Base-by-base conservation (phyloP, 2,888 invertebrate genomes). In the Netelia virgata region DNA sequence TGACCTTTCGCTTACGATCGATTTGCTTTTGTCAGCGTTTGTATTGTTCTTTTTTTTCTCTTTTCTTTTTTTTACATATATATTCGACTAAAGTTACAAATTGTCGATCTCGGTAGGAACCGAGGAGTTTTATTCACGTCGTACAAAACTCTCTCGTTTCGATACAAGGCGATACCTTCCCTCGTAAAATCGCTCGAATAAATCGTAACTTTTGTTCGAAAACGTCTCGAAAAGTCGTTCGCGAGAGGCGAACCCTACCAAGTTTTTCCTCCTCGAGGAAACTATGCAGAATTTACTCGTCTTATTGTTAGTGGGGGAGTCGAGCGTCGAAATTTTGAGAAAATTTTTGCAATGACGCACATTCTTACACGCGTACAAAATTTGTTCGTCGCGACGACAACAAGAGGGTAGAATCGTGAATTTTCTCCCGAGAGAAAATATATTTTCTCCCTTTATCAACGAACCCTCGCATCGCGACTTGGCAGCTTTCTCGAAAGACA, bases 181-280 rank as follows among this genome's bases (percentile, higher is more conserved):
- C 23, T 28, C 28, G 50, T 28, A 28, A 81, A 81, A 50, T 9
- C 16, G 20, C 41, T 68, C 68, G 70, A 68, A 74, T 68, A 74
- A 61, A 81, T 74, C 68, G 74, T 50, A 61, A 47, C 61, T 73
- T 66, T 50, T 68, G n/a, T 23, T 47, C 16, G n/a, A 16, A 18
- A n/a, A 23, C 28, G 50, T 50, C 36, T 28, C 36, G 63, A 47
- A 14, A 43, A 10, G n/a, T n/a, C 14, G 36, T 41, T 8, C 16
- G 41, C 14, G 36, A 68, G 50, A 43, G 47, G 14, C n/a, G 16
- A 70, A 72, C n/a, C 18, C 18, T 1, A 16, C 53, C 20, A 74
- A 74, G 59, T 81, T 81, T 81, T 69, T 41, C 53, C 53, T 1
- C 11, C 20, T n/a, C 11, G 41, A 69, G 41, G 16, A 18, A 61